Base-by-base conservation (phyloP, 1,140 invertebrate genomes). In the Pissodes strobi region DNA sequence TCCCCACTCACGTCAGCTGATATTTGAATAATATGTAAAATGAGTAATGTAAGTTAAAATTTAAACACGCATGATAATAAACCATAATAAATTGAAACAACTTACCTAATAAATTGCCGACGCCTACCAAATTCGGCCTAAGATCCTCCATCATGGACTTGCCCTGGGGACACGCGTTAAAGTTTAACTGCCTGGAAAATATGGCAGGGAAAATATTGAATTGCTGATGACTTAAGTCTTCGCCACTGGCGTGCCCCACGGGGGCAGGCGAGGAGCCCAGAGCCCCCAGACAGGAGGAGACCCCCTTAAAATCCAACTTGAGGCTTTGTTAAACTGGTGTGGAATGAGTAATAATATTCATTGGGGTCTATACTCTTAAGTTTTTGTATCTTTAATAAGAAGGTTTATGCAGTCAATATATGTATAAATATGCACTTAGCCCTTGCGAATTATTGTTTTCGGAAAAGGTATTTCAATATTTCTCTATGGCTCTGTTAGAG, bases 151-250 rank as follows among this genome's bases (percentile, higher is more conserved):
- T 92, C 74, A 90, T 85, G 65, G 89, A 88, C 66, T 87, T 85
- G 23, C 78, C 69, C 69, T 90, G 88, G 0, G 86, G 85, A 72
- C 88, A 89, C 56, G 82, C 82, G 67, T 87, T 84, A 75, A 92
- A 93, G 78, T 93, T 93, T 49, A 93, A 82, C 79, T 93, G 91
- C 34, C 90, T 82, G 79, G 90, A 92, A 78, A 93, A 93, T 73
- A 92, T 92, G 46, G 91, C 91, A 64, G 91, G 91, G 78, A 93
- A 92, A 69, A 93, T 93, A 81, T 93, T 93, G 83, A 92, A 92
- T 81, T 92, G 91, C 73, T 92, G 90, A 76, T 87, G 87, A 64
- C 87, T 80, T 57, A 82, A 79, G 75, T 85, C 83, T 63, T 81
- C 72, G 78, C 80, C 76, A 75, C 78, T 51, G 41, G 70, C 37